Evolutionary conservation across 2,113 vertebrate genomes (phyloP).

Genomic region (Corynorhinus townsendii): DNA sequence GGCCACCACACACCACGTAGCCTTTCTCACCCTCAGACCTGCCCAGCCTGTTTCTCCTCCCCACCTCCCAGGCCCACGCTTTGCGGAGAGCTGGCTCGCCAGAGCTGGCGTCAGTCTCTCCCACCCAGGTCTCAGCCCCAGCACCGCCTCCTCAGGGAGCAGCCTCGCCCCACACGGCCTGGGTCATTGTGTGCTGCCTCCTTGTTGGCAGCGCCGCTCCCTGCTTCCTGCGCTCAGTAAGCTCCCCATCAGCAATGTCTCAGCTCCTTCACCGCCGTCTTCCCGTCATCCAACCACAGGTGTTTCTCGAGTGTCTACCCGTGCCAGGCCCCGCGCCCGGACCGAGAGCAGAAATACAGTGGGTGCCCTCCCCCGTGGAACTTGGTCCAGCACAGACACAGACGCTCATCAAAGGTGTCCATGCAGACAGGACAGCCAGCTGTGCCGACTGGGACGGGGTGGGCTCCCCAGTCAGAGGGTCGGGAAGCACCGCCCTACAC

Average conservation of each 20-base stretch:
- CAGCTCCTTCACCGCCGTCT: background rate
- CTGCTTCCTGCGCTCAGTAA: background rate
- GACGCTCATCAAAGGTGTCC: background rate
- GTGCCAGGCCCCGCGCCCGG: background rate
- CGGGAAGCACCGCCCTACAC: background rate
- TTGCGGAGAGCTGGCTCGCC: too few relatives aligned
- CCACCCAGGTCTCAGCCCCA: background rate
- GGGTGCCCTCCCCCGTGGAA: background rate
- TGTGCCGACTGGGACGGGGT: too few relatives aligned
- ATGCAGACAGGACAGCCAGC: background rate
- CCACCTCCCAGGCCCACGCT: background rate
- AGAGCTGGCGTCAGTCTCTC: background rate
- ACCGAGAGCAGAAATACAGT: background rate
- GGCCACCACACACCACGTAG: background rate
- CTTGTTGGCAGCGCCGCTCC: too few relatives aligned
- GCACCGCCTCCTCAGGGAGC: accelerated
- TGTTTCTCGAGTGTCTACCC: background rate
- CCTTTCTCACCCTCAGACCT: background rate
- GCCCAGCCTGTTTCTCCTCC: background rate
- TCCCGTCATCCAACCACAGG: background rate
- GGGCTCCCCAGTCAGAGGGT: background rate
- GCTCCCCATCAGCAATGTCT: background rate
- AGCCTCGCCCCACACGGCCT: too few relatives aligned
- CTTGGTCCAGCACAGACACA: background rate
- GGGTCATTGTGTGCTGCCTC: too few relatives aligned